Conservation (phyloP, 2,113 vertebrate genomes). For the Pelecanoides urinatrix region DNA sequence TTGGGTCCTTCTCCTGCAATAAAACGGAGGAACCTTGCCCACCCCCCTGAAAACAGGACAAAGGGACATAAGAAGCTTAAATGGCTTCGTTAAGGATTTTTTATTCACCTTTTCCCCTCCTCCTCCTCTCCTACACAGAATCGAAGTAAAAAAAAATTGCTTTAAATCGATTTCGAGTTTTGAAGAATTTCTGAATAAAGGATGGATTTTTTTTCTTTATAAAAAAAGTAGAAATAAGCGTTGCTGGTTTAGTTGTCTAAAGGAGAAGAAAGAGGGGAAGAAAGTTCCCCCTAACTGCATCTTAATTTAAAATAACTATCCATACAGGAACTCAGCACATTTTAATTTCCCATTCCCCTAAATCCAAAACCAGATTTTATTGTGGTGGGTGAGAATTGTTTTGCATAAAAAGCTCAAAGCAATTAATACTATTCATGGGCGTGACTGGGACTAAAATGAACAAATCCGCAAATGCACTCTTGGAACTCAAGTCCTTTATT, state of each 20-base stretch:
- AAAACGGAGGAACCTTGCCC: background rate
- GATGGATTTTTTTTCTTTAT: background rate
- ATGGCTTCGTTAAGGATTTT: background rate
- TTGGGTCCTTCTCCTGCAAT: background rate
- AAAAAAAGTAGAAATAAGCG: background rate
- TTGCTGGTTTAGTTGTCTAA: background rate
- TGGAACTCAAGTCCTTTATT: background rate
- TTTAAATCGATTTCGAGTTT: background rate
- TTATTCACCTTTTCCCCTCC: background rate
- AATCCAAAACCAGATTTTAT: slow-evolving; percentile 33
- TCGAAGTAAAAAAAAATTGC: background rate
- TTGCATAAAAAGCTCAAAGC: slow-evolving; percentile 43
- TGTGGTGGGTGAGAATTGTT: slow-evolving; percentile 1
- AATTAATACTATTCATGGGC: slow-evolving; percentile 42
- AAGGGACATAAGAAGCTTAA: background rate
- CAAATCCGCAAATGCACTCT: background rate
- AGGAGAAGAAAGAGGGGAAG: background rate
- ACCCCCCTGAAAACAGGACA: background rate
- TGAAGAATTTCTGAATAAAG: background rate
- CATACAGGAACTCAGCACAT: background rate
- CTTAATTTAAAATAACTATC: background rate
- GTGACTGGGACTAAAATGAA: slow-evolving; percentile 36
- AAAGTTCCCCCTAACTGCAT: background rate
- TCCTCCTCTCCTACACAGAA: background rate
- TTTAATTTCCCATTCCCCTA: background rate